Percentiles rank a stretch among this genome's conserved stretches.
Evolutionary conservation across 1,140 invertebrate species (phyloP).

Genomic region (Rhagoletis zephyria): DNA sequence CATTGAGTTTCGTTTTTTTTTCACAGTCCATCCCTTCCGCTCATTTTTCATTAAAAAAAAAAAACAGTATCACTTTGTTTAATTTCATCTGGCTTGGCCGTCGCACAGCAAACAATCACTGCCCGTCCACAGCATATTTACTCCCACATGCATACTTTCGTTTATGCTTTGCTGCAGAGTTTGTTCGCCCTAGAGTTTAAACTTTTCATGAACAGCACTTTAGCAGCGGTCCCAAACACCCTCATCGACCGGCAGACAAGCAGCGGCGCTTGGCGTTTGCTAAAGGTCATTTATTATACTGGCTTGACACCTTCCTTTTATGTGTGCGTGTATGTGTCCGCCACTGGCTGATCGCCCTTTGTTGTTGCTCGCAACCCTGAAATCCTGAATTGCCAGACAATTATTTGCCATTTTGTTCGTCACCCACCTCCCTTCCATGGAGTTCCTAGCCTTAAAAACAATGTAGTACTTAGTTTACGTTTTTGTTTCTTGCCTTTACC

Average conservation of each 20-base stretch:
- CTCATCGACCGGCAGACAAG: not conserved
- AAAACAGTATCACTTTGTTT: not conserved
- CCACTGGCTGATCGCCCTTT: not conserved
- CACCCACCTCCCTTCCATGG: not conserved
- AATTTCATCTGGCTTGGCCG: not conserved
- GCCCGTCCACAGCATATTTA: not conserved
- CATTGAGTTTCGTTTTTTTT: not conserved
- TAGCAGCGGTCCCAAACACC: not conserved
- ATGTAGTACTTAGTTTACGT: not conserved
- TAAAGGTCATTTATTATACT: conserved; percentile 53
- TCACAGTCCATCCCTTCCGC: not conserved
- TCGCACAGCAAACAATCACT: not conserved
- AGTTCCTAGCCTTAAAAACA: not conserved
- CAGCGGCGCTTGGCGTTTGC: not conserved
- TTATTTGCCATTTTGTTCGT: not conserved
- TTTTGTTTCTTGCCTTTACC: conserved; percentile 27
- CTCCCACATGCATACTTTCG: not conserved
- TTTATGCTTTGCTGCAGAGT: not conserved
- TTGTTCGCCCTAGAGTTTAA: conserved; percentile 30
- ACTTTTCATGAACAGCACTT: conserved; percentile 40
- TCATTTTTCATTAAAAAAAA: not conserved
- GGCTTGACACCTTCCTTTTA: conserved; percentile 46
- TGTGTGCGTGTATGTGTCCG: not conserved
- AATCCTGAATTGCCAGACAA: conserved; percentile 43
- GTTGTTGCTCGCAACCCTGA: conserved; percentile 25